phyloP scores from a whole-genome alignment of 2,113 vertebrate species.

The Tilapia sparmanii region DNA sequence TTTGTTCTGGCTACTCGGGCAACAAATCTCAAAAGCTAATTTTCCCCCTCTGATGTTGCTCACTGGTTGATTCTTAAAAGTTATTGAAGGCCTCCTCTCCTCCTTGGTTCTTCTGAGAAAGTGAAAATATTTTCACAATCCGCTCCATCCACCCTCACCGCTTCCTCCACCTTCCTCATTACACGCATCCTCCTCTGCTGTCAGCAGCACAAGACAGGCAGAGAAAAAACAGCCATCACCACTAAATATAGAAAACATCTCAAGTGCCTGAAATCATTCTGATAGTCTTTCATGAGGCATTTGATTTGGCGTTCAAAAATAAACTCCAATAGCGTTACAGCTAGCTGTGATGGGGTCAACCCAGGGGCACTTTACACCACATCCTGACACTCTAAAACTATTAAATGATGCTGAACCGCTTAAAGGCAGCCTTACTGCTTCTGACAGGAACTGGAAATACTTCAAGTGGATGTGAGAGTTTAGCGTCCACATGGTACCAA shows the following conservation, averaged over 20 bases:
- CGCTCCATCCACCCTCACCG: neutral
- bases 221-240: constrained; percentile 20
- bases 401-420: constrained; percentile 34
- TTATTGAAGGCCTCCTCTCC: neutral
- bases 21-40: constrained; percentile 65
- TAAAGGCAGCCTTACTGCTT: constrained; percentile 6
- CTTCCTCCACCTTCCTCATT: constrained; percentile 30
- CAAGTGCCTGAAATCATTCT: constrained; percentile 44
- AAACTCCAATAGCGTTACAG: constrained; percentile 32
- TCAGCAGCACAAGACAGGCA: constrained; percentile 29
- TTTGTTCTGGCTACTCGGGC: constrained; percentile 56
- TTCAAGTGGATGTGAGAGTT: neutral
- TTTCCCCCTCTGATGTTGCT: constrained; percentile 53
- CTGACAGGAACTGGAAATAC: neutral
- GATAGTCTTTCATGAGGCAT: constrained; percentile 56
- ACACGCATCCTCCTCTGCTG: constrained; percentile 30
- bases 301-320: constrained; percentile 49
- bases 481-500: neutral
- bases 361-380: constrained; percentile 18
- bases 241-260: constrained; percentile 62
- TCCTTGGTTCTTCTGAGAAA: constrained; percentile 13
- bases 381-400: constrained; percentile 16
- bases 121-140: constrained; percentile 12
- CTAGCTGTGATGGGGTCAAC: constrained; percentile 26
- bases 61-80: constrained; percentile 25